Percentiles rank a stretch among this genome's conserved stretches.
Evolutionary conservation across 2,888 invertebrate species (phyloP).

Genomic region (Trachelus tabidus): DNA sequence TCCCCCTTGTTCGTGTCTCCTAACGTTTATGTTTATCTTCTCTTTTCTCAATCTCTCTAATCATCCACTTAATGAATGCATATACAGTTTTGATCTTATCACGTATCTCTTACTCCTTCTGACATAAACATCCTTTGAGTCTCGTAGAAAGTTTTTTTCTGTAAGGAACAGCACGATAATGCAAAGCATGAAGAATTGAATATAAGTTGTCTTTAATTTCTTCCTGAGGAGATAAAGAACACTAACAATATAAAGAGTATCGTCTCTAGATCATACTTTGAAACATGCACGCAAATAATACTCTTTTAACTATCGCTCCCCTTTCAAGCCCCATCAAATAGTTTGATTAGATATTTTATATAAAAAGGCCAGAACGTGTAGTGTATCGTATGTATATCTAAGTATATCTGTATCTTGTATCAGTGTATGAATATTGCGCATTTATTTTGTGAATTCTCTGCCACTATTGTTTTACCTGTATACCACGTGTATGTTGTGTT

Average conservation of each 20-base stretch:
- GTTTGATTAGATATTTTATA: slow-evolving; percentile 6
- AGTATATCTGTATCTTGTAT: neutral
- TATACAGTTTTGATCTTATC: neutral
- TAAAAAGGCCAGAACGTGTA: slow-evolving; percentile 25
- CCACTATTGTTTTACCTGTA: neutral
- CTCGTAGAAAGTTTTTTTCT: neutral
- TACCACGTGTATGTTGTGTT: neutral
- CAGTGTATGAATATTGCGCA: neutral
- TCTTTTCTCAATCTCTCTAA: neutral
- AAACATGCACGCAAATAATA: slow-evolving; percentile 1
- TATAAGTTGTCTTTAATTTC: neutral
- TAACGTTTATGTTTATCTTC: neutral
- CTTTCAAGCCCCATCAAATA: neutral
- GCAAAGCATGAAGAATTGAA: neutral
- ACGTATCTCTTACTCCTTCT: neutral
- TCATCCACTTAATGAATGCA: neutral
- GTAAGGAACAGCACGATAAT: neutral
- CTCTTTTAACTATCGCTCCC: neutral
- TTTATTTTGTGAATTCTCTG: neutral
- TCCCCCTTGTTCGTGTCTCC: neutral
- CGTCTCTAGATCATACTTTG: neutral
- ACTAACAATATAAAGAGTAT: slow-evolving; percentile 33
- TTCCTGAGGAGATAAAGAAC: slow-evolving; percentile 41
- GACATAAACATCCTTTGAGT: neutral
- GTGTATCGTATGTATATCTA: neutral